Base-by-base conservation (phyloP, 2,888 invertebrate genomes). In the Corbicula japonica region DNA sequence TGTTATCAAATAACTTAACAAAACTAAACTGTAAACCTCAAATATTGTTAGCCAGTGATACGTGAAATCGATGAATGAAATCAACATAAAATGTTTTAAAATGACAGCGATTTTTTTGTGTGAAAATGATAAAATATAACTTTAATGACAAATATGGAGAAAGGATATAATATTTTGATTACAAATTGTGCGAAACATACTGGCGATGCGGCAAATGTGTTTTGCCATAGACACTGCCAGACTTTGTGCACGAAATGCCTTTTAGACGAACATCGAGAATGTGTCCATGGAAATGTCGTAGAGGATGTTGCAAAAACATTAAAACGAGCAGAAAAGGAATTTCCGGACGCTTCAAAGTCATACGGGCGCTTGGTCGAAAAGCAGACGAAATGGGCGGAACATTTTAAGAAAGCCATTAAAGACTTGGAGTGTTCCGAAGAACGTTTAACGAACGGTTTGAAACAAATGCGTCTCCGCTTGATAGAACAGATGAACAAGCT, bases 211-310 rank as follows among this genome's bases (percentile, higher is more conserved):
- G 69, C 30, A 26, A 60, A 35, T 21, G 46, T 58, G n/a, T 69
- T 56, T 26, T 69, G 69, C 46, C n/a, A 18, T 8, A 69, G 26
- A 46, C 69, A 69, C 26, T 30, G 26, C 10, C 32, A 46, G 18
- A 23, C 26, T 15, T 21, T 69, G 34, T 69, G 69, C 18, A 34
- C 32, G 46, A 60, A 56, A 35, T 69, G 69, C 34, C 28, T 69
- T 5, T 30, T 69, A 23, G 30, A 41, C 0, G 44, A 56, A 21
- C 69, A 69, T 28, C 32, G 30, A 15, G 18, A 21, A 6, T 69
- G 69, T 60, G 48, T 58, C 0, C 52, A 52, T 41, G 41, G 30
- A 23, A n/a, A 46, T 6, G 34, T 8, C 10, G 58, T 69, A 0
- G 46, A 69, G 1, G 56, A 69, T 34, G 32, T 69, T n/a, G 15